These are phyloP conservation scores for Netelia melanura DNA, from an alignment of 2,888 invertebrate genomes.

Conservation along the genomic window DNA sequence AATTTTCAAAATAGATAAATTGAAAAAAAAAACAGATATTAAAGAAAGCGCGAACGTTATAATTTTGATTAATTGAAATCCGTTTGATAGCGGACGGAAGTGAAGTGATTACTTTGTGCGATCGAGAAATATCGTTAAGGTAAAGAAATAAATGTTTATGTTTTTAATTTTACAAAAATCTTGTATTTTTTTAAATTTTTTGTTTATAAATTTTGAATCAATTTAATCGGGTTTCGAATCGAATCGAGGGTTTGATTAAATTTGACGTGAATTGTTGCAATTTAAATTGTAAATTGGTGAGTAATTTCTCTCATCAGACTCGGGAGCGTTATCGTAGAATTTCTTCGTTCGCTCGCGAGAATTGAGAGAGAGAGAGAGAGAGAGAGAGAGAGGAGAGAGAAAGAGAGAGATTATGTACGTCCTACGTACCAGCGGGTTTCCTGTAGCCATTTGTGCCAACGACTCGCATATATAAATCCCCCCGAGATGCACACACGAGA, in stretches of 20 bases:
- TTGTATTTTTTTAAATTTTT: not conserved
- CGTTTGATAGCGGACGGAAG: not conserved
- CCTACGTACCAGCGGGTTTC: conserved; percentile 65
- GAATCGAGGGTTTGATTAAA: not conserved
- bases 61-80: not conserved
- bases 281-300: conserved; percentile 4
- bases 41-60: not conserved
- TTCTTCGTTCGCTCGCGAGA: conserved; percentile 18
- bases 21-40: not conserved
- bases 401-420: conserved; percentile 57
- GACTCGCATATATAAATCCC: conserved; percentile 44
- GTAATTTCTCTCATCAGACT: conserved; percentile 32
- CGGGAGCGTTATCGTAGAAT: conserved; percentile 30
- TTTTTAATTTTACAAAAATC: not conserved
- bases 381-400: conserved; percentile 7
- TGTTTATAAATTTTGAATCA: not conserved
- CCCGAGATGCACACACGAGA: conserved; percentile 41
- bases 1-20: not conserved
- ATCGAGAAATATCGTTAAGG: conserved; percentile 45
- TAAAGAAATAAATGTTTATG: conserved; percentile 13
- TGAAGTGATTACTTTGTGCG: conserved; percentile 38
- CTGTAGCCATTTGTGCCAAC: conserved; percentile 58
- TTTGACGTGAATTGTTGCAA: not conserved
- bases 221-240: not conserved
- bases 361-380: conserved; percentile 16